Percentiles rank a stretch among this genome's conserved stretches.
Conservation (phyloP, 1,140 invertebrate genomes). For the Phortica variegata region DNA sequence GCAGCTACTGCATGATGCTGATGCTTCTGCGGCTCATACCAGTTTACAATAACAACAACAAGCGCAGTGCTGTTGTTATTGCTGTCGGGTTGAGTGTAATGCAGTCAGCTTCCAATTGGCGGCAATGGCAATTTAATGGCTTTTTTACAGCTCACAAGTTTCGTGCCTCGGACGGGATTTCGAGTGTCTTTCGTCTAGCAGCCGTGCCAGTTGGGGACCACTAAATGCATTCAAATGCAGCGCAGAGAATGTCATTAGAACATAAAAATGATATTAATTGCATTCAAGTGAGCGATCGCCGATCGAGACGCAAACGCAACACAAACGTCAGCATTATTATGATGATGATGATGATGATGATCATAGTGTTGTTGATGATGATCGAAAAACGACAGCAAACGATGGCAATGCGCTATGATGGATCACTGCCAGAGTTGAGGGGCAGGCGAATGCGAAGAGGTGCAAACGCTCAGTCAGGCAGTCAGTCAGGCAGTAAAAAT, state of each 20-base stretch:
- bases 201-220: neutral
- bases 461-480: neutral
- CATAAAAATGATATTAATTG: slow-evolving; percentile 56
- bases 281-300: slow-evolving; percentile 30
- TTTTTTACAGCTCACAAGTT: slow-evolving; percentile 56
- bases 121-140: slow-evolving; percentile 55
- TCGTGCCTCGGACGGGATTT: slow-evolving; percentile 51
- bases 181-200: slow-evolving; percentile 20
- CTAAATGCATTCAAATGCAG: slow-evolving; percentile 51
- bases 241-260: slow-evolving; percentile 54
- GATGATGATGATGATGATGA: slow-evolving; percentile 24
- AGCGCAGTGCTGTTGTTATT: no score
- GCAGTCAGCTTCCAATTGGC: no score
- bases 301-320: slow-evolving; percentile 22
- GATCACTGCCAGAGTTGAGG: neutral
- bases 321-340: slow-evolving; percentile 46
- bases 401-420: slow-evolving; percentile 15
- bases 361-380: no score
- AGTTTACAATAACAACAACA: no score
- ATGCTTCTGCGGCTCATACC: no score
- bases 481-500: neutral
- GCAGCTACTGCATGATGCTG: no score
- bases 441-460: slow-evolving; percentile 8
- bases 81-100: no score
- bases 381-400: no score